A percentile compares a stretch with the other conserved stretches of the same genome.
phyloP scores from a whole-genome alignment of 2,888 invertebrate species.

The Geophilus truncorum region DNA sequence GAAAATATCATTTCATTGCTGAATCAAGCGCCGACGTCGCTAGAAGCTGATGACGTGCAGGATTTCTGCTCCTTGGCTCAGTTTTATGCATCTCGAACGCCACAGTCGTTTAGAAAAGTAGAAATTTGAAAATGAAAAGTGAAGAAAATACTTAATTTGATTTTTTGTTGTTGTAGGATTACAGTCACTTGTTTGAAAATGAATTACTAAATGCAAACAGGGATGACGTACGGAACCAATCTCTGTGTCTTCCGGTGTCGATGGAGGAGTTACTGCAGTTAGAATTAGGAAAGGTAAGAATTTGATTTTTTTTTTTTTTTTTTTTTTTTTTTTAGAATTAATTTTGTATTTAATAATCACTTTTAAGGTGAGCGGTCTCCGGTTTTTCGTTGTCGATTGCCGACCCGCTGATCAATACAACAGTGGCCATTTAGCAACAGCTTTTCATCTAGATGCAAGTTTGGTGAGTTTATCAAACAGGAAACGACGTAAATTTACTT shows the following conservation, averaged over 20 bases:
- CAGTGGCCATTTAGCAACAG: slow-evolving; percentile 91
- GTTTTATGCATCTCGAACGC: slow-evolving; percentile 89
- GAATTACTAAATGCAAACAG: not conserved
- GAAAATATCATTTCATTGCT: slow-evolving; percentile 34
- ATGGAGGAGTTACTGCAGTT: slow-evolving; percentile 80
- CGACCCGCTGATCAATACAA: slow-evolving; percentile 95
- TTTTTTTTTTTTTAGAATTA: not conserved
- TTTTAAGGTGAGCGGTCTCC: slow-evolving; percentile 53
- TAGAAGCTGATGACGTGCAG: slow-evolving; percentile 89
- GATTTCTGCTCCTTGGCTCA: slow-evolving; percentile 97
- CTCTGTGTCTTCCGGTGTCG: slow-evolving; percentile 92
- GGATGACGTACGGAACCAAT: slow-evolving; percentile 59
- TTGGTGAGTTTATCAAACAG: slow-evolving; percentile 54
- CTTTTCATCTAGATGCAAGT: slow-evolving; percentile 96
- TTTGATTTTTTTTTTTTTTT: not conserved
- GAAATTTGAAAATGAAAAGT: no score
- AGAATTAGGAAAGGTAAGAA: slow-evolving; percentile 36
- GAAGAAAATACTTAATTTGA: no score
- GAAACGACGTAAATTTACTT: not conserved
- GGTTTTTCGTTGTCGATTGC: slow-evolving; percentile 96
- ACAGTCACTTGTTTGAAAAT: not conserved
- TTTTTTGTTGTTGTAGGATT: slow-evolving; percentile 12
- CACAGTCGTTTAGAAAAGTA: slow-evolving; percentile 84
- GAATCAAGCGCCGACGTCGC: slow-evolving; percentile 60
- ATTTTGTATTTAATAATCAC: not conserved